Percentiles rank a stretch among this genome's conserved stretches.
phyloP scores from a whole-genome alignment of 2,797 vertebrate species.

The Danio jaintianensis region DNA sequence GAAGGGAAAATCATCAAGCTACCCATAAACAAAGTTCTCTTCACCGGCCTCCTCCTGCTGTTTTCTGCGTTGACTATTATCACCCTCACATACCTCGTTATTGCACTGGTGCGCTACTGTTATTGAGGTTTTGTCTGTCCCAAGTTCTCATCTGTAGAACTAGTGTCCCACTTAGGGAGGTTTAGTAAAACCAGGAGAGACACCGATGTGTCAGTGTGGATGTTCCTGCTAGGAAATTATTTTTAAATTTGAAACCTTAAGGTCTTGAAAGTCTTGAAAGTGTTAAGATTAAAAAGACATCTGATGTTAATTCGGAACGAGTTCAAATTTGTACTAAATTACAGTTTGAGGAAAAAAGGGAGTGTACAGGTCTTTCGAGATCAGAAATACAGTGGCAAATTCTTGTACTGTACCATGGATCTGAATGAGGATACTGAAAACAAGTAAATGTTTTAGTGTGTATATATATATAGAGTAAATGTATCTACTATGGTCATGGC shows the following conservation, averaged over 20 bases:
- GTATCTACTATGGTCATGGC: conserved; percentile 14
- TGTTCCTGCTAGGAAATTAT: conserved; percentile 7
- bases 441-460: conserved; percentile 7
- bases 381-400: background rate
- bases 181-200: conserved; percentile 16
- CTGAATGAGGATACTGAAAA: background rate
- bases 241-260: conserved; percentile 13
- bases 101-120: conserved; percentile 76
- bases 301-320: background rate
- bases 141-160: conserved; percentile 1
- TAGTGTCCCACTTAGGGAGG: conserved; percentile 3
- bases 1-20: conserved; percentile 78
- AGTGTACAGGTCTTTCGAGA: background rate
- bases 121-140: conserved; percentile 65
- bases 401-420: background rate
- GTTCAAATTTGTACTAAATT: conserved; percentile 13
- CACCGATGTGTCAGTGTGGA: background rate
- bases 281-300: conserved; percentile 11
- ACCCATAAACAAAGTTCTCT: conserved; percentile 82
- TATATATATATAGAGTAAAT: conserved; percentile 3
- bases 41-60: conserved; percentile 84
- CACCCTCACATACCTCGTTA: conserved; percentile 81
- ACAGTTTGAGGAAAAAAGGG: conserved; percentile 1
- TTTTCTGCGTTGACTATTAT: conserved; percentile 83
- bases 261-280: background rate